Conservation (phyloP, 2,797 vertebrate genomes). For the Petrocephalus sullivani region DNA sequence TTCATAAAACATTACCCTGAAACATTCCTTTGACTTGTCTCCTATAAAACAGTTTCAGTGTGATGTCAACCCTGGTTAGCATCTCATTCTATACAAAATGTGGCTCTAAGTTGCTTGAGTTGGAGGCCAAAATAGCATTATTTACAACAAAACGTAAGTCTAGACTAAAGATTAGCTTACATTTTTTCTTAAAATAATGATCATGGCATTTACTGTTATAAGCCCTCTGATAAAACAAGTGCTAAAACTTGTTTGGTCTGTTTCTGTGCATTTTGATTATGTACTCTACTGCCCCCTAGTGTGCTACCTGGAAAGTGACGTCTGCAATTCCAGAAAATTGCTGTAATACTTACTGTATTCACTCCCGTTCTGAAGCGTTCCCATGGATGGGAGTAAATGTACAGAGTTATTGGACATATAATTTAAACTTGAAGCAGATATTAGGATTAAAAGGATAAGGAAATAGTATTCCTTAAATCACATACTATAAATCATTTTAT, state of each 20-base stretch:
- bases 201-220: neutral
- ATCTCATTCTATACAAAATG: neutral
- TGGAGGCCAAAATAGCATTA: neutral
- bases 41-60: neutral
- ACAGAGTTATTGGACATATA: no score
- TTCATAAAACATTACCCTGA: neutral
- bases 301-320: neutral
- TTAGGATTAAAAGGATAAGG: neutral
- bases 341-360: neutral
- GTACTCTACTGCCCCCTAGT: constrained; percentile 10
- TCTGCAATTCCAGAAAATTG: neutral
- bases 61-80: neutral
- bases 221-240: neutral
- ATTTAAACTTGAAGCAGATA: no score
- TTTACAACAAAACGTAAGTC: neutral
- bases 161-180: neutral
- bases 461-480: neutral
- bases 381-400: neutral
- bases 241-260: neutral
- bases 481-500: neutral
- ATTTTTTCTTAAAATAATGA: neutral
- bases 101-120: neutral
- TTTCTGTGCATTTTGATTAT: neutral
- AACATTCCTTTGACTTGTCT: neutral
- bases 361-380: neutral